Evolutionary conservation across 2,797 vertebrate species (phyloP).

Genomic region (Clangula hyemalis): DNA sequence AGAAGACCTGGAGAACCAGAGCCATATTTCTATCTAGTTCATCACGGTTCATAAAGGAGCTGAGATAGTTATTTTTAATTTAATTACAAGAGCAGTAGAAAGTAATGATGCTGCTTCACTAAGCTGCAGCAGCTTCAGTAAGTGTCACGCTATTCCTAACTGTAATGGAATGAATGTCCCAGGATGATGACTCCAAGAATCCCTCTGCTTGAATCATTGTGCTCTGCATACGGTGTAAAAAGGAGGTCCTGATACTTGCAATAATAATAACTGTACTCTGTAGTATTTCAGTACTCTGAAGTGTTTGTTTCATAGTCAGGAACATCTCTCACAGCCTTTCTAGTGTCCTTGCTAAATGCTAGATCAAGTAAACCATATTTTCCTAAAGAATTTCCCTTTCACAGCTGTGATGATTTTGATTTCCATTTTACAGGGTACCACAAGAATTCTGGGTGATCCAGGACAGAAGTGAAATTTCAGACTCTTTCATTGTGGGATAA

Average conservation of each 20-base stretch:
- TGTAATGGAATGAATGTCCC: neutral
- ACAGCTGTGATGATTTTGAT: neutral
- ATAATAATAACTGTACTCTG: neutral
- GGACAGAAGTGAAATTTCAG: neutral
- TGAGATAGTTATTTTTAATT: neutral
- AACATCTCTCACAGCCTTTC: neutral
- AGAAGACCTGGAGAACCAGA: neutral
- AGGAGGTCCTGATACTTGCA: neutral
- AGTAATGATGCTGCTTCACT: neutral
- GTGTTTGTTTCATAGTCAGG: neutral
- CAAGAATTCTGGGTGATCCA: neutral
- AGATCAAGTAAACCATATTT: neutral
- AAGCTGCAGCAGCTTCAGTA: neutral
- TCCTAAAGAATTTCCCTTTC: neutral
- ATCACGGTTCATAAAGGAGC: neutral
- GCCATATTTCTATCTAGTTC: neutral
- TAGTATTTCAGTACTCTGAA: neutral
- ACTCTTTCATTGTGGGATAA: neutral
- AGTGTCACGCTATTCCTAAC: neutral
- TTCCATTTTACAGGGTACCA: neutral
- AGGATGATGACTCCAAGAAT: neutral
- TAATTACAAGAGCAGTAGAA: neutral
- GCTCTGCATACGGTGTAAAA: neutral
- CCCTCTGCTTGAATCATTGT: neutral
- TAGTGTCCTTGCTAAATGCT: neutral